These are phyloP conservation scores for Anguilla marmorata DNA, from an alignment of 2,797 vertebrate species.

Conservation along the genomic window DNA sequence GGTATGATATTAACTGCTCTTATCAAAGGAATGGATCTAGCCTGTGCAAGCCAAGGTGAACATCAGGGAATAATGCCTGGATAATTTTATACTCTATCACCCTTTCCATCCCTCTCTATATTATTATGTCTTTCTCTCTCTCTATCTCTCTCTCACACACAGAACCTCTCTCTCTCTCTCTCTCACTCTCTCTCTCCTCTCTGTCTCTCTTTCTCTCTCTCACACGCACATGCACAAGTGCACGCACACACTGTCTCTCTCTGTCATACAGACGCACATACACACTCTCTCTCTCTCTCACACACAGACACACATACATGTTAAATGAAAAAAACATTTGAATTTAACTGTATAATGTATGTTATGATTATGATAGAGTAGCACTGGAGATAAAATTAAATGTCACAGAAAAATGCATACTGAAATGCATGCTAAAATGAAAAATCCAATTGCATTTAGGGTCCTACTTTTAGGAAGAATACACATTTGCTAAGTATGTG, in stretches of 20 bases:
- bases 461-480: not conserved
- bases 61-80: not conserved
- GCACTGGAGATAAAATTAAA: not conserved
- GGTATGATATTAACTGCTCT: not conserved
- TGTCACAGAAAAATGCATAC: not conserved
- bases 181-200: not conserved
- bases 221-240: no score
- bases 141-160: not conserved
- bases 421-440: not conserved
- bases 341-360: no score
- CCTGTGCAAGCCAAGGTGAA: not conserved
- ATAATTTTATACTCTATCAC: not conserved
- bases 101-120: not conserved
- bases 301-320: no score
- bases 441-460: not conserved
- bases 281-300: no score
- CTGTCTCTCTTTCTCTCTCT: not conserved
- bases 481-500: not conserved
- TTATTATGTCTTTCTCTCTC: not conserved
- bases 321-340: no score
- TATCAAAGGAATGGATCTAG: not conserved
- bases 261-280: no score
- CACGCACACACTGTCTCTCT: no score
- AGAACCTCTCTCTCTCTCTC: not conserved
- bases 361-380: no score